Evolutionary conservation across 2,113 vertebrate species (phyloP), one percentile per base, ranked within the genome.

Genomic region (Jacana jacana): DNA sequence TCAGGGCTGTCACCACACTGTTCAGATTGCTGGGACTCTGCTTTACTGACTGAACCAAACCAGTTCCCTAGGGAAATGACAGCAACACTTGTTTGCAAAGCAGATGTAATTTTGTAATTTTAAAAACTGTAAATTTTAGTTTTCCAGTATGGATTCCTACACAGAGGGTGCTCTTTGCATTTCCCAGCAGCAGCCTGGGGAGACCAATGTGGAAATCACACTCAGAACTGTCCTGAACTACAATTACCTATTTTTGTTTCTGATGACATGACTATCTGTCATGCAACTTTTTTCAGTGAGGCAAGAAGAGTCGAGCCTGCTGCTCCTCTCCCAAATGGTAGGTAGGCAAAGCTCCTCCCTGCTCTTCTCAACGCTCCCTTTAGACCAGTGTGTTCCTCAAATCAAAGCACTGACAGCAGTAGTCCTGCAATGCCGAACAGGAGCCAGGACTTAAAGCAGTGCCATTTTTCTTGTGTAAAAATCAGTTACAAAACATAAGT

Each of bases 251-350:
- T 80, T 89, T 93, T 96, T 91, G 86, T 92, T 91, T 91, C 66
- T 78, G 84, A 81, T 88, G 86, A 94, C 72, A 95, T 40, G 52
- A 54, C 91, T 87, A 91, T 94, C 89, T 95, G 93, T 78, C 84
- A 93, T 0, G 0, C 30, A 89, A 33, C 55, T 79, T 93, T 89
- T 86, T 91, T 73, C 73, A 92, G 73, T 23, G n/a, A 78, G 46
- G 77, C 87, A 84, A 40, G 61, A 71, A 68, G 24, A 69, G 71
- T 70, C 81, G 86, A 88, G 89, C 68, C 82, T 63, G 80, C 40
- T 93, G 42, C 27, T 61, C 1, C 0, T 71, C 71, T 92, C 51
- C 76, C 63, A 68, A 69, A 61, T 9, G 48, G 58, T 14, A 86
- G 27, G 71, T 18, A 85, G 42, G 60, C 24, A 91, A 55, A 88